A percentile compares a stretch with the other conserved stretches of the same genome.
These are phyloP conservation scores for Saccostrea glomerata DNA, from an alignment of 1,140 invertebrate genomes.

Conservation along the genomic window DNA sequence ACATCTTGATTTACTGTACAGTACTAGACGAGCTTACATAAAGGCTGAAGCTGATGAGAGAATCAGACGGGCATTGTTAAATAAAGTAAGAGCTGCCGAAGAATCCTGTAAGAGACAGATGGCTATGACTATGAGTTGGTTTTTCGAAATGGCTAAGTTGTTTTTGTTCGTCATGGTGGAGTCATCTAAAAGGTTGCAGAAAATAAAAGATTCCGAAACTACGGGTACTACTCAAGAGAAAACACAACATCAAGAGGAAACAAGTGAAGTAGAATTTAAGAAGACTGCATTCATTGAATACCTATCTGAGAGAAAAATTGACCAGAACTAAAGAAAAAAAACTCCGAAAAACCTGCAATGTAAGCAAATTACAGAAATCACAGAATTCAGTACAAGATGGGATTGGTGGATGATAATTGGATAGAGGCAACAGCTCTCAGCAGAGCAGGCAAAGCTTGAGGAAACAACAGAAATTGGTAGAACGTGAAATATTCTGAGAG, in stretches of 20 bases:
- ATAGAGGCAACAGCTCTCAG: too few relatives aligned
- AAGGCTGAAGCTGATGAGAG: slow-evolving; percentile 53
- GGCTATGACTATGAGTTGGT: slow-evolving; percentile 55
- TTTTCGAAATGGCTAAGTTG: slow-evolving; percentile 54
- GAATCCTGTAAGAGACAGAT: slow-evolving; percentile 52
- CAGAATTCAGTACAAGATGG: too few relatives aligned
- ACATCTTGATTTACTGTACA: not conserved
- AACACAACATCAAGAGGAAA: slow-evolving; percentile 2
- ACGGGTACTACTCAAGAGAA: not conserved
- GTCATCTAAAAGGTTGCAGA: slow-evolving; percentile 53
- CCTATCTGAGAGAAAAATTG: too few relatives aligned
- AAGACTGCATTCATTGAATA: slow-evolving; percentile 46
- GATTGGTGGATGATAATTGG: too few relatives aligned
- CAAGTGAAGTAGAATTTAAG: slow-evolving; percentile 54
- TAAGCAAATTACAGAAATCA: too few relatives aligned
- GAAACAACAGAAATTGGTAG: too few relatives aligned
- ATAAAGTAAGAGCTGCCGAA: slow-evolving; percentile 54
- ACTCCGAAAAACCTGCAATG: too few relatives aligned
- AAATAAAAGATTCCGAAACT: not conserved
- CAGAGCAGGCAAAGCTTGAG: too few relatives aligned
- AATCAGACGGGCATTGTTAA: slow-evolving; percentile 53
- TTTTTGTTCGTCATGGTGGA: slow-evolving; percentile 58
- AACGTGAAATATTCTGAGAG: too few relatives aligned
- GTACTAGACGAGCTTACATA: too few relatives aligned
- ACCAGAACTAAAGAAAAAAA: too few relatives aligned